Evolutionary conservation across 2,113 vertebrate genomes (phyloP).

Genomic region (Salvelinus sp.): DNA sequence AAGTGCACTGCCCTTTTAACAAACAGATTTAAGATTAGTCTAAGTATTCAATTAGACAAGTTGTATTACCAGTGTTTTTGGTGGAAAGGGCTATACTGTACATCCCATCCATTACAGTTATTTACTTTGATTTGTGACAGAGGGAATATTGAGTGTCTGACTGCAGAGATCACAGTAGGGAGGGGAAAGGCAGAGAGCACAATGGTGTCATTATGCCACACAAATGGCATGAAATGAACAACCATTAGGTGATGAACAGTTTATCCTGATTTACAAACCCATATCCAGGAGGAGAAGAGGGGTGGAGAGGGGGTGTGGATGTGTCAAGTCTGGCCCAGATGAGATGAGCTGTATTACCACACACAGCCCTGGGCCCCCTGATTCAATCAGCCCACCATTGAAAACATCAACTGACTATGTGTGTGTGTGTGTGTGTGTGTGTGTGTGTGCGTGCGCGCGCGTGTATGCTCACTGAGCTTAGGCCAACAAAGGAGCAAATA

Average conservation of each 20-base stretch:
- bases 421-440: not conserved
- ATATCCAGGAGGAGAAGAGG: not conserved
- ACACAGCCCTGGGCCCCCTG: slow-evolving; percentile 2
- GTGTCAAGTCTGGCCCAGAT: slow-evolving; percentile 39
- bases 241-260: slow-evolving; percentile 22
- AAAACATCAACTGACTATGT: slow-evolving; percentile 42
- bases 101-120: too few species aligned
- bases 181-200: slow-evolving; percentile 34
- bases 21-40: too few species aligned
- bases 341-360: slow-evolving; percentile 16
- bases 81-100: too few species aligned
- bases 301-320: not conserved
- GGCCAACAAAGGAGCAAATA: not conserved
- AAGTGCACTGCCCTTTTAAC: too few species aligned
- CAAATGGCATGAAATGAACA: slow-evolving; percentile 26
- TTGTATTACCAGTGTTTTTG: too few species aligned
- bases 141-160: too few species aligned
- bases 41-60: too few species aligned
- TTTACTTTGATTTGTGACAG: too few species aligned
- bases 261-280: not conserved
- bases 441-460: not conserved
- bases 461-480: not conserved
- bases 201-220: slow-evolving; percentile 19
- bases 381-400: slow-evolving; percentile 40
- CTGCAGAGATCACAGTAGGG: not conserved